Percentiles rank a stretch among this genome's conserved stretches.
These are phyloP conservation scores for Eptesicus fuscus DNA, from an alignment of 2,113 vertebrate genomes.

Conservation along the genomic window DNA sequence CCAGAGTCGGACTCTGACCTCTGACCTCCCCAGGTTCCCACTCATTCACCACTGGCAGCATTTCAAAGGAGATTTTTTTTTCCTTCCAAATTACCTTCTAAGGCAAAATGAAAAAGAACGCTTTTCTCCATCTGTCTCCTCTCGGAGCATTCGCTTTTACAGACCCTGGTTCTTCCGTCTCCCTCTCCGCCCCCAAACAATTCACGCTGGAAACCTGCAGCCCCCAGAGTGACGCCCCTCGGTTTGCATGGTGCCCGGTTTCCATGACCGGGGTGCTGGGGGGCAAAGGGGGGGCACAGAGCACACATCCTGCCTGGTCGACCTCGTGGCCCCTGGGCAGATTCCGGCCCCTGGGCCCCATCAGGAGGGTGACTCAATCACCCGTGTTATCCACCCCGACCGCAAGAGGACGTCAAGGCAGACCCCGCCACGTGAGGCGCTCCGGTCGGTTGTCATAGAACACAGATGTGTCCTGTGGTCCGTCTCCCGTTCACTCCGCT, in stretches of 20 bases:
- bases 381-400: neutral
- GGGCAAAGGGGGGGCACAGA: fast-evolving
- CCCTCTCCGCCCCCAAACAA: neutral
- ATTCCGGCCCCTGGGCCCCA: neutral
- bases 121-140: constrained; percentile 29
- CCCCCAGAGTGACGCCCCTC: neutral
- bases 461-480: neutral
- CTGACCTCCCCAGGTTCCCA: neutral
- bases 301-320: neutral
- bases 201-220: neutral
- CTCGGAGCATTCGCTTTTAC: neutral
- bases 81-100: neutral
- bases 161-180: neutral
- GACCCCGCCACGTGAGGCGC: neutral
- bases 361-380: neutral
- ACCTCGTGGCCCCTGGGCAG: neutral
- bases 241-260: fast-evolving
- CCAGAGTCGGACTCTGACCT: constrained; percentile 26
- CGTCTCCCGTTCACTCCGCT: neutral
- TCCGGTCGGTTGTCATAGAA: neutral
- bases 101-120: neutral
- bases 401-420: neutral
- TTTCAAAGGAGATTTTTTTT: constrained; percentile 2
- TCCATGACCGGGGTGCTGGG: no score
- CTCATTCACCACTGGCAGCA: constrained; percentile 49